Conservation (phyloP, 2,113 vertebrate genomes). For the Oostethus manadensis region DNA sequence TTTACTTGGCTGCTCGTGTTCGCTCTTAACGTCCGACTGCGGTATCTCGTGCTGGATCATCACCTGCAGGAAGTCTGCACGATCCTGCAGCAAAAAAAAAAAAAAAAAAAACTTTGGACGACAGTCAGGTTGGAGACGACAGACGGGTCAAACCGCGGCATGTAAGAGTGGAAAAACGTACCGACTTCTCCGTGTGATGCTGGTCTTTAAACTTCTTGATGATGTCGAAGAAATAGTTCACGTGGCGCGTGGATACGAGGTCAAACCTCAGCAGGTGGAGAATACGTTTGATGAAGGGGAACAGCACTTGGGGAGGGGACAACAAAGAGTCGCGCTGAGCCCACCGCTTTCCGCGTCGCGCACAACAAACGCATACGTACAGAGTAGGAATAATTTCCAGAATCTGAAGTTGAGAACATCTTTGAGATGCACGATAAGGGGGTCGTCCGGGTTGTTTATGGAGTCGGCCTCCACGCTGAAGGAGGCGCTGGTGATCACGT, state of each 20-base stretch:
- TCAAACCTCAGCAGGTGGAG: neutral
- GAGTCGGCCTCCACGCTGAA: conserved; percentile 8
- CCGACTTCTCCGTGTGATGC: neutral
- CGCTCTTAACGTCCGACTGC: neutral
- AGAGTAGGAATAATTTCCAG: neutral
- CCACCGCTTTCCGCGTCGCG: no score
- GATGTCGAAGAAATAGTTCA: conserved; percentile 6
- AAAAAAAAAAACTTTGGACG: no score
- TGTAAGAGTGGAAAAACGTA: neutral
- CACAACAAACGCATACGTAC: neutral
- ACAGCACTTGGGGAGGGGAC: neutral
- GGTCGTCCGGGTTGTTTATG: conserved; percentile 1
- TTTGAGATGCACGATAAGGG: neutral
- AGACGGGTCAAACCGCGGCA: neutral
- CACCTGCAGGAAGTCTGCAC: conserved; percentile 79
- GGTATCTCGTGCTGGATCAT: conserved; percentile 76
- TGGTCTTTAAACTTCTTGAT: conserved; percentile 10
- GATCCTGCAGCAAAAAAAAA: conserved; percentile 62
- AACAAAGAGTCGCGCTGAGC: no score
- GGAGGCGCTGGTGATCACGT: conserved; percentile 9
- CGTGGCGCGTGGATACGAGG: neutral
- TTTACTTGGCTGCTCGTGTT: conserved; percentile 52
- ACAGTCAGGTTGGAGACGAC: no score
- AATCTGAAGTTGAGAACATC: neutral
- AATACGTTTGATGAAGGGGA: neutral